Conservation (phyloP, 1,140 invertebrate genomes). For the Nomia melanderi region DNA sequence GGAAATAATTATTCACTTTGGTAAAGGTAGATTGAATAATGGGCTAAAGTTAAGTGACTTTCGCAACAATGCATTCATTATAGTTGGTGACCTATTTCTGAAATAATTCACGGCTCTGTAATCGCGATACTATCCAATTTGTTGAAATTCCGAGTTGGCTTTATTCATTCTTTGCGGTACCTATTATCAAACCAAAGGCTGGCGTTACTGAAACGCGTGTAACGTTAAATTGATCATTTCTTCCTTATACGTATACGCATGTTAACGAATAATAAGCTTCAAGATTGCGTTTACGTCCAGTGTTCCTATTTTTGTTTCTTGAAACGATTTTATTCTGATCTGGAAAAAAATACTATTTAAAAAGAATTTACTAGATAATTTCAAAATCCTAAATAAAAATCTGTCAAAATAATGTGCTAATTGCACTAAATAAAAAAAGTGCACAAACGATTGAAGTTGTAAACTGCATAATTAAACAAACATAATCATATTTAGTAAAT, state of each 20-base stretch:
- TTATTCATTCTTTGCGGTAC: conserved; percentile 12
- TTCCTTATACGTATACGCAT: conserved; percentile 6
- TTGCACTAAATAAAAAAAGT: no score
- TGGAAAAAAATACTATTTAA: no score
- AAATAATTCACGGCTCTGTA: conserved; percentile 23
- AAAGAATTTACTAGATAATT: no score
- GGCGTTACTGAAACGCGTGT: not conserved
- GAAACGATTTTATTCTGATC: no score
- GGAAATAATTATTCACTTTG: conserved; percentile 29
- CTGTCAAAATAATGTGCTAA: no score
- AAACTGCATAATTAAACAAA: no score
- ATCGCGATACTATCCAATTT: conserved; percentile 28
- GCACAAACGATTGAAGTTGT: no score
- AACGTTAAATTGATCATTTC: conserved; percentile 10
- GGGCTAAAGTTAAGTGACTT: conserved; percentile 23
- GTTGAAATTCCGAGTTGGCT: not conserved
- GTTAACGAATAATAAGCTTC: conserved; percentile 12
- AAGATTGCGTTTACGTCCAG: not conserved
- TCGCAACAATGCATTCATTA: conserved; percentile 26
- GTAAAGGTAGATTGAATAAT: conserved; percentile 17
- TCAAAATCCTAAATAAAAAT: no score
- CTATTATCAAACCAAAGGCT: conserved; percentile 16
- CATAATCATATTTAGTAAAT: no score
- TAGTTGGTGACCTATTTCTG: conserved; percentile 24
- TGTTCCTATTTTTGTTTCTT: not conserved